phyloP scores from a whole-genome alignment of 2,797 vertebrate genomes.

The Lepilemur ruficaudatus region DNA sequence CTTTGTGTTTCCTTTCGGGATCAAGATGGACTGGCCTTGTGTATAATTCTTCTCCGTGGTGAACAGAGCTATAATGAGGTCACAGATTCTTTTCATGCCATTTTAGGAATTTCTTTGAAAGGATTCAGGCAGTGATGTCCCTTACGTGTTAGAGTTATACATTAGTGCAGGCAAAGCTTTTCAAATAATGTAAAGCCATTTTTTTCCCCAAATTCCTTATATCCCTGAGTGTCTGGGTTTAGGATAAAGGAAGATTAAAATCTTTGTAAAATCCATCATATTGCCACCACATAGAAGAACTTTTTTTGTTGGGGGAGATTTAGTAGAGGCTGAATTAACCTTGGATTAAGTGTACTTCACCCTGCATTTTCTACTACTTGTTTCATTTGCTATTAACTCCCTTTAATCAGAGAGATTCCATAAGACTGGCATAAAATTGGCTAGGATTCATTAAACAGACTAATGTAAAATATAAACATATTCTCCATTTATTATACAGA shows the following conservation, averaged over 20 bases:
- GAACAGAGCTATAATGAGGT: not conserved
- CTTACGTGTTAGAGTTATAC: not conserved
- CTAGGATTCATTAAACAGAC: not conserved
- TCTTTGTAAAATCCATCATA: not conserved
- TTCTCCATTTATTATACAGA: not conserved
- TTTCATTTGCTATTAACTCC: not conserved
- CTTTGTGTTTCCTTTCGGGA: not conserved
- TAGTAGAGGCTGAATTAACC: not conserved
- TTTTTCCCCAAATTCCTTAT: slow-evolving; percentile 26
- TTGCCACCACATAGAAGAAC: not conserved
- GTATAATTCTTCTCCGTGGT: not conserved
- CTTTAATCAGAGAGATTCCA: slow-evolving; percentile 1
- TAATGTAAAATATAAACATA: not conserved
- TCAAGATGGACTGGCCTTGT: not conserved
- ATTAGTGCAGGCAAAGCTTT: not conserved
- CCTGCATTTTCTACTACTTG: not conserved
- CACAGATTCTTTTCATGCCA: slow-evolving; percentile 3
- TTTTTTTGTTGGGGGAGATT: not conserved
- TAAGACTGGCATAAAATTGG: not conserved
- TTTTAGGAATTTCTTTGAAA: slow-evolving; percentile 26
- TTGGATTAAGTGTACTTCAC: not conserved
- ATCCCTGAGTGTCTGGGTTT: not conserved
- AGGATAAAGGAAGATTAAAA: slow-evolving; percentile 40
- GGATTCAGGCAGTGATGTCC: not conserved
- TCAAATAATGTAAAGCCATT: not conserved